Conservation (phyloP, 1,140 invertebrate species). For the Archivesica marissinica region DNA sequence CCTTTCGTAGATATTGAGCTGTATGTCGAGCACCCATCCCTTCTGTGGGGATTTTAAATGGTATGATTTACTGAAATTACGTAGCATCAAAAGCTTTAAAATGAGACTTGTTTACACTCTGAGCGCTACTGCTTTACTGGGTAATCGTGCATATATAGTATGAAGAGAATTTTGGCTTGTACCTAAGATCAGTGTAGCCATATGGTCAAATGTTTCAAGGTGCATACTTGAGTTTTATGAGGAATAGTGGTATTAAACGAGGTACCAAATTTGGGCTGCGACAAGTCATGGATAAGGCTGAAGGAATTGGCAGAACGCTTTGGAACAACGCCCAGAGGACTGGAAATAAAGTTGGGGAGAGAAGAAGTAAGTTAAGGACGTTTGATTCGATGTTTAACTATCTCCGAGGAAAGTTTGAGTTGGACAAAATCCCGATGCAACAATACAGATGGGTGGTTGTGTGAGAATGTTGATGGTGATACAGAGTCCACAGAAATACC, state of each 20-base stretch:
- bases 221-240: neutral
- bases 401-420: neutral
- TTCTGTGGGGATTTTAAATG: too few species aligned
- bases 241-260: slow-evolving; percentile 8
- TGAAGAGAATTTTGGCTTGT: neutral
- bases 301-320: neutral
- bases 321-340: slow-evolving; percentile 1
- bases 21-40: too few species aligned
- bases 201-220: slow-evolving; percentile 32
- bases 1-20: too few species aligned
- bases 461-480: neutral
- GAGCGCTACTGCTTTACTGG: too few species aligned
- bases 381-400: neutral
- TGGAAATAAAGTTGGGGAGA: neutral
- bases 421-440: neutral
- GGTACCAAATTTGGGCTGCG: neutral
- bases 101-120: too few species aligned
- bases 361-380: neutral
- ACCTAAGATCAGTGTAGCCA: neutral
- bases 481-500: neutral
- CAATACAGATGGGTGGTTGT: neutral
- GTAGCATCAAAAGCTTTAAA: too few species aligned
- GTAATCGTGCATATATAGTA: too few species aligned
- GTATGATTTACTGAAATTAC: too few species aligned
- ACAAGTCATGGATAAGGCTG: slow-evolving; percentile 21